Conservation (phyloP, 1,140 invertebrate genomes). For the Scaptodrosophila lebanonensis region DNA sequence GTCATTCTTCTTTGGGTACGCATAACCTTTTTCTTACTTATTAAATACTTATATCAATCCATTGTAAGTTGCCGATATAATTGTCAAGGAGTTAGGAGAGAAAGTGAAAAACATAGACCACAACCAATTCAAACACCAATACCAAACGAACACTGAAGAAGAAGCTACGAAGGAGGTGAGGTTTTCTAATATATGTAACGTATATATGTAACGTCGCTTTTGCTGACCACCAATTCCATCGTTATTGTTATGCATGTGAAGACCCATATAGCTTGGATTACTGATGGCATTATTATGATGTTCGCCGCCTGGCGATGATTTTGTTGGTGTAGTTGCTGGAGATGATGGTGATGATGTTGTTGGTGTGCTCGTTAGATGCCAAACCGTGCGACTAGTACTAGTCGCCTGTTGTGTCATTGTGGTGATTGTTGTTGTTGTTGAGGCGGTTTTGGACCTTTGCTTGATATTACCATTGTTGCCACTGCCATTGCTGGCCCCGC, state of each 20-base stretch:
- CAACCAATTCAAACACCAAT: conserved; percentile 11
- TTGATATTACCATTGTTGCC: conserved; percentile 61
- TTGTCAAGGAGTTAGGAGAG: no score
- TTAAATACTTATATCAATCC: no score
- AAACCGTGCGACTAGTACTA: conserved; percentile 68
- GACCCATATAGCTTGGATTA: conserved; percentile 77
- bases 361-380: conserved; percentile 69
- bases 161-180: no score
- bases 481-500: conserved; percentile 59
- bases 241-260: conserved; percentile 74
- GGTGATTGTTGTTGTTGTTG: conserved; percentile 36
- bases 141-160: no score
- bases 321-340: neutral
- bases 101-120: conserved; percentile 5
- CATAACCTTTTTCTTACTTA: no score
- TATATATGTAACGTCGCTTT: conserved; percentile 31
- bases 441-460: conserved; percentile 10
- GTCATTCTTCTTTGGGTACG: no score
- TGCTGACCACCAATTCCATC: conserved; percentile 69
- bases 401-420: conserved; percentile 40
- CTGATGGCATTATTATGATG: conserved; percentile 74
- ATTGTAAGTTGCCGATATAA: no score
- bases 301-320: conserved; percentile 40
- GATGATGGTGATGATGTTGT: conserved; percentile 65
- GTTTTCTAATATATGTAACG: conserved; percentile 2